phyloP scores from a whole-genome alignment of 2,797 vertebrate genomes.

The Parauchenoglanis ngamensis region DNA sequence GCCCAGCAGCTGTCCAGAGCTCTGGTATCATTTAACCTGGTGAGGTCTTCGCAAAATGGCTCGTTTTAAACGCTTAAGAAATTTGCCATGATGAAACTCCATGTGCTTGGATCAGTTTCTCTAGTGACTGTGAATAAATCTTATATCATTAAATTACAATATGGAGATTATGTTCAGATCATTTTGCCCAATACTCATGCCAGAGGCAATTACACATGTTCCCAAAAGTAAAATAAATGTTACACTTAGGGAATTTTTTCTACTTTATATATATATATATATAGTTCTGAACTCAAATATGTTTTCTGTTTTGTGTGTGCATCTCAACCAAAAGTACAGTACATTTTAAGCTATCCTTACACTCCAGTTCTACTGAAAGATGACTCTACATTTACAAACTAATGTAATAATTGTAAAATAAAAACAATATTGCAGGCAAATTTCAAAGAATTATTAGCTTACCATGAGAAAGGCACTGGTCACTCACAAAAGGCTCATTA shows the following conservation, averaged over 20 bases:
- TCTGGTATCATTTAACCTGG: slow-evolving; percentile 21
- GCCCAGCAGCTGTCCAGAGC: slow-evolving; percentile 59
- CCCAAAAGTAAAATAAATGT: not conserved
- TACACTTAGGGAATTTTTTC: not conserved
- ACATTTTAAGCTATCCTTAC: not conserved
- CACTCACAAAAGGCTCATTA: not conserved
- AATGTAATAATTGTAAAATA: not conserved
- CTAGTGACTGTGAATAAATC: not conserved
- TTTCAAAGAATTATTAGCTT: not conserved
- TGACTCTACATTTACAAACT: not conserved
- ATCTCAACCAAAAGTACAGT: not conserved
- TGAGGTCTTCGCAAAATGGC: not conserved
- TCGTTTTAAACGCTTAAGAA: not conserved
- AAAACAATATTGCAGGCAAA: not conserved
- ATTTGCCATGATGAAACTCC: not conserved
- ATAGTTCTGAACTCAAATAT: not conserved
- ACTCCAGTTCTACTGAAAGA: not conserved
- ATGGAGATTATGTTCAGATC: not conserved
- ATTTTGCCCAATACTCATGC: not conserved
- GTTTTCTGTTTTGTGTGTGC: not conserved
- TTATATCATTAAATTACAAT: not conserved
- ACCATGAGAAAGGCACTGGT: not conserved
- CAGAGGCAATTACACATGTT: not conserved
- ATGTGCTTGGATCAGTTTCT: not conserved
- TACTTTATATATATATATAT: not conserved